phyloP scores from a whole-genome alignment of 2,888 invertebrate species.

The Napeogenes inachia region DNA sequence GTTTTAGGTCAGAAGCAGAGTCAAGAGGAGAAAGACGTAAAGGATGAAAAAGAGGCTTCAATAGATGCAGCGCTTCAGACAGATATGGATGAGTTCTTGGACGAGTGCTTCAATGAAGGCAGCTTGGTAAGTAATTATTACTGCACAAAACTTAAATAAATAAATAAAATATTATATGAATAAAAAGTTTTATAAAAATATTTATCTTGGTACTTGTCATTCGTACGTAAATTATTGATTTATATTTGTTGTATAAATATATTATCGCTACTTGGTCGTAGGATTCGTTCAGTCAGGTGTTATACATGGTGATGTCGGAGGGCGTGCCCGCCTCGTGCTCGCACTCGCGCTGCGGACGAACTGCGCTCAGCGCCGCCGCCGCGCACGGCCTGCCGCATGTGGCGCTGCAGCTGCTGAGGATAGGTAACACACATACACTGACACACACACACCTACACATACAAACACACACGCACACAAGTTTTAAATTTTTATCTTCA shows the following conservation, averaged over 20 bases:
- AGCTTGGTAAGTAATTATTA: conserved; percentile 62
- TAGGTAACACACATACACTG: conserved; percentile 62
- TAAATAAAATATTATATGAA: neutral
- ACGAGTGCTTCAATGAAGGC: conserved; percentile 79
- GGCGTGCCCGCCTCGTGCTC: conserved; percentile 84
- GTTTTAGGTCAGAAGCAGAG: conserved; percentile 47
- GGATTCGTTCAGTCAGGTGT: conserved; percentile 84
- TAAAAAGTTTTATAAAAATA: neutral
- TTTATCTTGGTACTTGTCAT: neutral
- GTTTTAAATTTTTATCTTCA: too few species aligned
- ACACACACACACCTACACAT: neutral
- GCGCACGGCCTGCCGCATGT: conserved; percentile 82
- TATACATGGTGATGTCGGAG: conserved; percentile 87
- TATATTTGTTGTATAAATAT: neutral
- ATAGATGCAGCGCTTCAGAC: conserved; percentile 64
- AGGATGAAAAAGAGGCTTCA: conserved; percentile 44
- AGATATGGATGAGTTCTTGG: conserved; percentile 83
- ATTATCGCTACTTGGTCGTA: conserved; percentile 45
- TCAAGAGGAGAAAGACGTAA: conserved; percentile 37
- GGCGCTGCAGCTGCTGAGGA: conserved; percentile 82
- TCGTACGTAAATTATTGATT: too few species aligned
- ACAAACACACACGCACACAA: neutral
- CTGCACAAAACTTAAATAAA: neutral
- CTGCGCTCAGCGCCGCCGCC: conserved; percentile 88
- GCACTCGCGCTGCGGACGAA: conserved; percentile 86